Evolutionary conservation across 2,888 invertebrate genomes (phyloP).

Genomic region (Drosophila mayaguana): DNA sequence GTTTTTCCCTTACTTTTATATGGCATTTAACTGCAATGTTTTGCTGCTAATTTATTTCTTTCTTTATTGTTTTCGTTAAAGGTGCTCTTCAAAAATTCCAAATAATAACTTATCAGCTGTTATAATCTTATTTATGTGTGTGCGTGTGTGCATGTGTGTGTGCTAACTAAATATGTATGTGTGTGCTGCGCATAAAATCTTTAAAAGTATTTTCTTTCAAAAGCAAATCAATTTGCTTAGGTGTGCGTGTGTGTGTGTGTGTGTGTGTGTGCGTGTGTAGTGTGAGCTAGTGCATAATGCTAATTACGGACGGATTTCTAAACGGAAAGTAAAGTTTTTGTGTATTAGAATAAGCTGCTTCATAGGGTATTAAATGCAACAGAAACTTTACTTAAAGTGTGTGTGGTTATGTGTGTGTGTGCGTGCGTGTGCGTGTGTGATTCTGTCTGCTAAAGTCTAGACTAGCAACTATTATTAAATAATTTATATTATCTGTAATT

Average conservation of each 20-base stretch:
- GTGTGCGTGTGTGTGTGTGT: conserved; percentile 17
- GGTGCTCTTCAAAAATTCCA: conserved; percentile 74
- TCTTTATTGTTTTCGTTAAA: conserved; percentile 76
- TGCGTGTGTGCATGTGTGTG: conserved; percentile 11
- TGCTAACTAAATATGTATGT: conserved; percentile 15
- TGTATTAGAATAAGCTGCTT: conserved; percentile 46
- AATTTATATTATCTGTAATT: conserved; percentile 60
- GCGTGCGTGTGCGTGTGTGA: conserved; percentile 4
- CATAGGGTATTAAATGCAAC: conserved; percentile 42
- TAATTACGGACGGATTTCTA: conserved; percentile 79
- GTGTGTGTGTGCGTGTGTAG: conserved; percentile 16
- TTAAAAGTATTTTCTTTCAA: background rate
- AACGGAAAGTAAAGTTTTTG: conserved; percentile 63
- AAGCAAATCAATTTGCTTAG: conserved; percentile 21
- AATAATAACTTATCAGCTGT: conserved; percentile 52
- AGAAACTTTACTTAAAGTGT: conserved; percentile 26
- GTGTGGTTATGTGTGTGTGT: background rate
- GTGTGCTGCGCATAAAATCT: background rate
- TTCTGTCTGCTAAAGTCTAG: conserved; percentile 59
- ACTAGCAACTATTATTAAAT: conserved; percentile 69
- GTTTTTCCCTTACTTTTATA: conserved; percentile 46
- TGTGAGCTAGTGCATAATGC: conserved; percentile 61
- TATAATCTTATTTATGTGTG: conserved; percentile 21
- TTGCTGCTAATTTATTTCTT: conserved; percentile 57
- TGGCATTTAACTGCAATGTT: conserved; percentile 49